phyloP scores from a whole-genome alignment of 2,888 invertebrate species.

The Lydus trimaculatus region DNA sequence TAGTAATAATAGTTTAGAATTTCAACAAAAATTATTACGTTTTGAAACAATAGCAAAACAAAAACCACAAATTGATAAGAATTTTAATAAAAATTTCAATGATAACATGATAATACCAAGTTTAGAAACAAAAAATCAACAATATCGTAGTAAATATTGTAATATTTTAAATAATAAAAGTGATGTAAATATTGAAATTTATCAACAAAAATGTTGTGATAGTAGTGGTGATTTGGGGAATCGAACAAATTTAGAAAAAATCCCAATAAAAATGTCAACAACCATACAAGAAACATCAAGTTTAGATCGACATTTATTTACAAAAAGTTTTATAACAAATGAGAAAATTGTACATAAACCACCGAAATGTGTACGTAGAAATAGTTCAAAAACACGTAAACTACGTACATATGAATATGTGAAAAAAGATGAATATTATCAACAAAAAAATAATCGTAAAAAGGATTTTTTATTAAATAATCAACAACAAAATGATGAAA shows the following conservation, averaged over 20 bases:
- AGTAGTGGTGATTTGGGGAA: constrained; percentile 36
- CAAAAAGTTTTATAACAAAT: constrained; percentile 56
- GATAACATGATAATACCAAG: constrained; percentile 66
- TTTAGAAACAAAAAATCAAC: constrained; percentile 63
- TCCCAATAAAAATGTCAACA: constrained; percentile 28
- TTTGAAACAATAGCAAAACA: constrained; percentile 51
- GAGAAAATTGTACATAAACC: constrained; percentile 74
- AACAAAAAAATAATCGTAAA: constrained; percentile 43
- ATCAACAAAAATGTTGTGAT: constrained; percentile 33
- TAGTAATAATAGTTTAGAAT: constrained; percentile 55
- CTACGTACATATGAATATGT: constrained; percentile 58
- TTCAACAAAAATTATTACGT: constrained; percentile 57
- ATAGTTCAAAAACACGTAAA: constrained; percentile 64
- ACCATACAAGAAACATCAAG: constrained; percentile 56
- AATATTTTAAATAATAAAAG: constrained; percentile 60
- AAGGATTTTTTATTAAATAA: constrained; percentile 39
- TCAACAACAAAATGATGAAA: constrained; percentile 27
- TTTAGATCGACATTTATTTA: constrained; percentile 60
- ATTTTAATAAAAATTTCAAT: constrained; percentile 26
- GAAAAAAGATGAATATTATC: constrained; percentile 56
- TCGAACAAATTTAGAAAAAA: constrained; percentile 27
- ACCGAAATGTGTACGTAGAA: constrained; percentile 74
- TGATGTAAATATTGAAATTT: constrained; percentile 54
- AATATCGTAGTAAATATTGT: constrained; percentile 63
- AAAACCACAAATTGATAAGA: constrained; percentile 37